Conservation (phyloP, 1,140 invertebrate species). For the Pemphigus obesinymphae region DNA sequence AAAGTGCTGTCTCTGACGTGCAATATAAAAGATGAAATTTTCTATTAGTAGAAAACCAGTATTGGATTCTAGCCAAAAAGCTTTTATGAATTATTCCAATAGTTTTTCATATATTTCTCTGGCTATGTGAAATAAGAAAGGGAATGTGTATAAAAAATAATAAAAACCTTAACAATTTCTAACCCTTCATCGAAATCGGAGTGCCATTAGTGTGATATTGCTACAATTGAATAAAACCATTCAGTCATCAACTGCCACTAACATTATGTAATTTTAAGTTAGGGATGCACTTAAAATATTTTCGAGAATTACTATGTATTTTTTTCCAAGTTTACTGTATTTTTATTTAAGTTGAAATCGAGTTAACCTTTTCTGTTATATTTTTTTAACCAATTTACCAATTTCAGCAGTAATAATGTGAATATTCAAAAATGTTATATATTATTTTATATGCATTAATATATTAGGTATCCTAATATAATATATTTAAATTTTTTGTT, state of each 20-base stretch:
- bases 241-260: conserved; percentile 18
- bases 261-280: conserved; percentile 23
- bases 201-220: conserved; percentile 40
- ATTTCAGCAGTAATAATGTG: too few relatives aligned
- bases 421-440: too few relatives aligned
- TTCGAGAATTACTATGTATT: neutral
- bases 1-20: neutral
- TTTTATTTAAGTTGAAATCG: too few relatives aligned
- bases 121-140: neutral
- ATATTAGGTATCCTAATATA: too few relatives aligned
- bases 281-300: neutral
- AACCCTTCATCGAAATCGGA: conserved; percentile 31
- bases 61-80: neutral
- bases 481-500: too few relatives aligned
- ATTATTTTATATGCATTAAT: too few relatives aligned
- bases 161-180: conserved; percentile 30
- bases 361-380: too few relatives aligned
- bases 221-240: conserved; percentile 38
- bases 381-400: too few relatives aligned
- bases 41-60: neutral
- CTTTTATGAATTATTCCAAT: conserved; percentile 26
- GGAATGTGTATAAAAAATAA: neutral
- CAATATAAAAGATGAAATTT: neutral
- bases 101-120: neutral
- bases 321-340: neutral